Base-by-base conservation (phyloP, 2,888 invertebrate genomes). In the Branchipolynoe longqiensis region DNA sequence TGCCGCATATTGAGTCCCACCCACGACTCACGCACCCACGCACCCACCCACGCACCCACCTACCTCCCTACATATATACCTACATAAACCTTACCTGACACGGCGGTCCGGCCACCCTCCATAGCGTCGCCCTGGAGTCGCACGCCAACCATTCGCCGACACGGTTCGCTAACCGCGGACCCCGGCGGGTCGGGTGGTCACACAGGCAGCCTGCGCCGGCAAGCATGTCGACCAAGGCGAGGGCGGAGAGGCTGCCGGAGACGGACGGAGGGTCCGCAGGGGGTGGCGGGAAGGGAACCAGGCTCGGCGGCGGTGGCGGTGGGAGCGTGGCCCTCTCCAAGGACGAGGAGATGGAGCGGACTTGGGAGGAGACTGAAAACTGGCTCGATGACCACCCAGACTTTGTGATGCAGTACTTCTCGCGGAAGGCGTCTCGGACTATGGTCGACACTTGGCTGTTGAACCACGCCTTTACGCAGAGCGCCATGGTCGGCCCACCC, bases 311-410 rank as follows among this genome's bases (percentile, higher is more conserved):
- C 3, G n/a, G n/a, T n/a, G 56, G 56, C 6, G 12, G 56, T 31
- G 62, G 62, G 62, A 14, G 28, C 4, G 12, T 31, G 28, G 28
- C 62, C 38, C 69, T 38, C 8, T 14, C 12, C 38, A 2, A 33
- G 8, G 36, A n/a, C 8, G 48, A 18, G 18, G 8, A 8, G 18
- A 8, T 48, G 22, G 69, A 69, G 2, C 12, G 36, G 69, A 6
- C 69, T 1, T 69, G 33, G 33, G 38, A 38, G 6, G 41, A 78
- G 12, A 97, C 98, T 95, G 98, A 98, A 94, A 96, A 97, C 91
- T 98, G 98, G 98, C 96, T 98, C 90, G 98, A 98, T 94, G 98
- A 98, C 94, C 98, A 98, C 95, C 98, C 97, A 90, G 97, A 98
- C 94, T 98, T 98, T 94, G 97, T 97, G 90, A 97, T 97, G 94